Base-by-base conservation (phyloP, 30 jellyfish, hydroid and myxozoan genomes). In the Rhopilema esculentum region DNA sequence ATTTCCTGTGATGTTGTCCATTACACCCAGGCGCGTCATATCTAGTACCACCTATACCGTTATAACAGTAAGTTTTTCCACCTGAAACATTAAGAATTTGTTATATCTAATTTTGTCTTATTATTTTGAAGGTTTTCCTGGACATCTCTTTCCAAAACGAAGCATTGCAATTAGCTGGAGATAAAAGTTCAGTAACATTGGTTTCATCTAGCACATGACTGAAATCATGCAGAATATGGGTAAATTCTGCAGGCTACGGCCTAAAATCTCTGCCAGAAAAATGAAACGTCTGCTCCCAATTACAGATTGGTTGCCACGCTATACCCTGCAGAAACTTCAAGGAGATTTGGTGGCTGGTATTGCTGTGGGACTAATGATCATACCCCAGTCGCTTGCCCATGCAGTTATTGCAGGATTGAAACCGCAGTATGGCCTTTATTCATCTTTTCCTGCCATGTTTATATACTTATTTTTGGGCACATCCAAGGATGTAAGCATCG, bases 351-450 rank as follows among this genome's bases (percentile, higher is more conserved):
- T 92, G 0, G 96, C 98, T 0, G 98, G 98, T 16, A 49, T 92
- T 7, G 89, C 98, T 0, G 79, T 80, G 48, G 98, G 98, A 2
- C 61, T 92, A 16, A 77, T 92, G 94, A 83, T 87, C 33, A 82
- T 92, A 51, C 98, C 98, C 20, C 96, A 86, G 53, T 72, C 96
- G 28, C 84, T 92, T 25, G 98, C 98, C 50, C 93, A 77, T 72
- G 94, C 97, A 8, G 65, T 77, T 18, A 65, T 92, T 30, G 98
- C 98, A 24, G 95, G 95, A 0, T 93, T 92, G 57, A 85, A 82
- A 57, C 91, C 97, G 22, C 97, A 92, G 77, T 92, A 92, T 75
- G 97, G 98, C 24, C 62, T 92, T 29, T 92, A 92, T 63, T 27
- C 97, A 0, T 90, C 98, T 0, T 71, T 92, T 50, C 89, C 98